Percentiles rank a stretch among this genome's conserved stretches.
Conservation (phyloP, 1,140 invertebrate genomes). For the Conus betulinus region DNA sequence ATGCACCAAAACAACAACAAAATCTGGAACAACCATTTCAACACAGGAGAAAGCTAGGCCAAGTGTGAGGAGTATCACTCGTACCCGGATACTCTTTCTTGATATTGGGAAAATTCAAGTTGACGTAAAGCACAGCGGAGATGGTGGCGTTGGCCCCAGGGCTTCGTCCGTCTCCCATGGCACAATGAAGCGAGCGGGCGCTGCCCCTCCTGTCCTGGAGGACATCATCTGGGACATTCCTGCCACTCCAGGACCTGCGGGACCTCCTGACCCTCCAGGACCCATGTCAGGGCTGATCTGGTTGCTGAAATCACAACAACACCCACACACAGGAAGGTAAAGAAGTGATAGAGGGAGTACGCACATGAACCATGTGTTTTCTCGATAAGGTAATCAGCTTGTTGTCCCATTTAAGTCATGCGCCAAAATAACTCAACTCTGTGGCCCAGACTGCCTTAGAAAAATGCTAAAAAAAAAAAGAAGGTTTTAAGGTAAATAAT, state of each 20-base stretch:
- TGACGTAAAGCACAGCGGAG: slow-evolving; percentile 96
- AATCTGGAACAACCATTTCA: too few species aligned
- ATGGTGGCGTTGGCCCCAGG: slow-evolving; percentile 94
- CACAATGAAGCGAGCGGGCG: slow-evolving; percentile 80
- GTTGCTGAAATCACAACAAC: not conserved
- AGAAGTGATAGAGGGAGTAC: too few species aligned
- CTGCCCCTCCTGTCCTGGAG: not conserved
- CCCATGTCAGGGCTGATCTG: not conserved
- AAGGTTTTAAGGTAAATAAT: too few species aligned
- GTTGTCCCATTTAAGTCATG: too few species aligned
- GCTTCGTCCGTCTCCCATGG: slow-evolving; percentile 98
- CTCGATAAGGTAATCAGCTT: too few species aligned
- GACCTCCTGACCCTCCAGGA: not conserved
- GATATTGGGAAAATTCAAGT: slow-evolving; percentile 95
- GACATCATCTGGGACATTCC: slow-evolving; percentile 3
- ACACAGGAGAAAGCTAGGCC: slow-evolving; percentile 14
- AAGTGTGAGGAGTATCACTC: not conserved
- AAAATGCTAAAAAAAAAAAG: too few species aligned
- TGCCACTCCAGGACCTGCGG: not conserved
- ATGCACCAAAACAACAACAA: not conserved
- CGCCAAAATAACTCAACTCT: too few species aligned
- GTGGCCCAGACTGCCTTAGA: too few species aligned
- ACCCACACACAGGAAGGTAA: too few species aligned
- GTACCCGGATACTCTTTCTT: slow-evolving; percentile 91
- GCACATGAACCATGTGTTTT: too few species aligned